Conservation (phyloP, 2,888 invertebrate genomes). For the Hipparchia sbordonii region DNA sequence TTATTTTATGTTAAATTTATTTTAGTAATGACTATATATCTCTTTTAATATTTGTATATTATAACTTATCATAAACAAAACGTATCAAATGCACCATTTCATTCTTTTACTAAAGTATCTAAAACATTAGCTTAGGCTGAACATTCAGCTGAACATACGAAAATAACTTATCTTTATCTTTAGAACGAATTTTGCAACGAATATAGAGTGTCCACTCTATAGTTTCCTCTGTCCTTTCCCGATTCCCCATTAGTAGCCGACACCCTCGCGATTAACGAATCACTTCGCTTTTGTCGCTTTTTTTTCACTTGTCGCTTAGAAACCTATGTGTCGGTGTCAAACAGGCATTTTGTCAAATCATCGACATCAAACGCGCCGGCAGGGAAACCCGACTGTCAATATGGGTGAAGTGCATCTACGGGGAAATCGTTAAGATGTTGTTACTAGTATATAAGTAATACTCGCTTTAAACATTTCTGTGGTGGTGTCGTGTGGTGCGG, state of each 20-base stretch:
- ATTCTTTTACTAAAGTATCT: too few species aligned
- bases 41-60: too few species aligned
- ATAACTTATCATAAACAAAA: too few species aligned
- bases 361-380: conserved; percentile 71
- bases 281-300: conserved; percentile 70
- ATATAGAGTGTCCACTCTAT: conserved; percentile 51
- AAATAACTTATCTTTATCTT: neutral
- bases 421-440: conserved; percentile 3
- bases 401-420: conserved; percentile 49
- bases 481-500: too few species aligned
- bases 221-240: conserved; percentile 42
- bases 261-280: conserved; percentile 78
- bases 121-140: too few species aligned
- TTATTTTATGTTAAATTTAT: too few species aligned
- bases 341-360: conserved; percentile 74
- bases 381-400: conserved; percentile 66
- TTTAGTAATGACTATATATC: too few species aligned
- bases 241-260: conserved; percentile 74
- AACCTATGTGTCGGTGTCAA: conserved; percentile 74
- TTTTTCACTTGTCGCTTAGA: conserved; percentile 75
- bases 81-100: too few species aligned
- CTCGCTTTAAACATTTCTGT: too few species aligned
- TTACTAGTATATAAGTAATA: neutral
- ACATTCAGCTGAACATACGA: too few species aligned
- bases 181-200: conserved; percentile 9